Conservation (phyloP, 2,888 invertebrate species). For the Caenorhabditis sp. region DNA sequence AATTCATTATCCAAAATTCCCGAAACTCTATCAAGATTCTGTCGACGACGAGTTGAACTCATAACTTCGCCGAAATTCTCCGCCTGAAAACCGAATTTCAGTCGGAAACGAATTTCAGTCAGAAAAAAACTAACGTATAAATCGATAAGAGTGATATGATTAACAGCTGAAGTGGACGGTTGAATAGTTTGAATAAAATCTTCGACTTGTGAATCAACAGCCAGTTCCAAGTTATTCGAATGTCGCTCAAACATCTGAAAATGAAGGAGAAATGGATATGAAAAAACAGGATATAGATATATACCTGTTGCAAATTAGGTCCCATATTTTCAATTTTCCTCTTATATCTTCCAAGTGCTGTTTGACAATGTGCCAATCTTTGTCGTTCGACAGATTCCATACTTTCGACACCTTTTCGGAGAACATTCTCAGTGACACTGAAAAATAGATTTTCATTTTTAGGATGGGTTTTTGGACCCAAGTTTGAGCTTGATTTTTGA, state of each 20-base stretch:
- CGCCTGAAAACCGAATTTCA: too few relatives aligned
- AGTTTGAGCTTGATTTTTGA: too few relatives aligned
- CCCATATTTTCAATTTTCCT: constrained; percentile 59
- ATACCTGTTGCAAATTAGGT: constrained; percentile 54
- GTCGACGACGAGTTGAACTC: constrained; percentile 44
- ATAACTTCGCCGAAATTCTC: constrained; percentile 59
- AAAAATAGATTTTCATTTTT: too few relatives aligned
- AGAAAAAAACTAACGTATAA: too few relatives aligned
- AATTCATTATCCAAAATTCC: constrained; percentile 44
- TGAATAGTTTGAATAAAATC: constrained; percentile 51
- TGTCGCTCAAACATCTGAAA: constrained; percentile 61
- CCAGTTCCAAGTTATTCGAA: constrained; percentile 51
- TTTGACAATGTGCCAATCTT: constrained; percentile 58
- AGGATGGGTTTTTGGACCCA: too few relatives aligned
- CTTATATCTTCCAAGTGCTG: constrained; percentile 58
- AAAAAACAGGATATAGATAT: too few relatives aligned
- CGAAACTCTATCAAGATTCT: constrained; percentile 42
- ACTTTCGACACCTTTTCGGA: constrained; percentile 56
- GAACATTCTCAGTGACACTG: constrained; percentile 51
- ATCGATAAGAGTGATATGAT: constrained; percentile 39
- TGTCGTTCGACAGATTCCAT: constrained; percentile 61
- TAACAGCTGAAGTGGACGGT: constrained; percentile 54
- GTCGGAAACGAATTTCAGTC: too few relatives aligned
- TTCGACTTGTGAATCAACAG: constrained; percentile 47
- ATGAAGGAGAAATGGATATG: too few relatives aligned